phyloP scores from a whole-genome alignment of 2,888 invertebrate genomes.

The Phyllotreta cruciferae region DNA sequence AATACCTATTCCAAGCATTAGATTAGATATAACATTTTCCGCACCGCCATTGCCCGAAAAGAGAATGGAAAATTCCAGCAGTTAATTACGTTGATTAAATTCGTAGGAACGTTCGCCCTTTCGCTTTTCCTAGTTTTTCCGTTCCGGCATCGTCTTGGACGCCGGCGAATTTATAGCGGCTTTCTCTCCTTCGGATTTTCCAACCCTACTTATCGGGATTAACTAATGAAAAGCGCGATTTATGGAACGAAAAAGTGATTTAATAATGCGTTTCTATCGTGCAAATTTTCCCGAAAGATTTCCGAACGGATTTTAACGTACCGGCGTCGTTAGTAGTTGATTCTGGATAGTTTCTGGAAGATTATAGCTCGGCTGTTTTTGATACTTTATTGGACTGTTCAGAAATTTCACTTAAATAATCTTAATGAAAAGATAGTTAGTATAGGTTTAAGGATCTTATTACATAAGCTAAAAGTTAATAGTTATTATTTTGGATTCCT shows the following conservation, averaged over 20 bases:
- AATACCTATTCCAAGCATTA: no score
- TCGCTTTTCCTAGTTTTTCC: slow-evolving; percentile 37
- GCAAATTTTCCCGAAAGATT: slow-evolving; percentile 25
- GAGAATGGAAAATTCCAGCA: slow-evolving; percentile 37
- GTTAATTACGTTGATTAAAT: slow-evolving; percentile 42
- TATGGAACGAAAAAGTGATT: slow-evolving; percentile 39
- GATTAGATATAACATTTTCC: no score
- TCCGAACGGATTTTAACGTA: not conserved
- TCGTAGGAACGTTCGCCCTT: slow-evolving; percentile 32
- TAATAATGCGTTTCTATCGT: slow-evolving; percentile 35
- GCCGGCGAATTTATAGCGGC: slow-evolving; percentile 46
- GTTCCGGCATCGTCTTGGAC: slow-evolving; percentile 39
- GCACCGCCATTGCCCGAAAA: no score
- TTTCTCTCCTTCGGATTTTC: slow-evolving; percentile 49
- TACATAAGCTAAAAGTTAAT: no score
- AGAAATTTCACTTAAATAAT: no score
- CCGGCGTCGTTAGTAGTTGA: no score
- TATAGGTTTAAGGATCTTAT: no score
- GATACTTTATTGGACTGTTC: no score
- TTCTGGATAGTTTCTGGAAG: no score
- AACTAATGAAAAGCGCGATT: slow-evolving; percentile 53
- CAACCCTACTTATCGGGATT: slow-evolving; percentile 53
- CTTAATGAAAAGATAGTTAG: no score
- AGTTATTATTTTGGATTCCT: no score
- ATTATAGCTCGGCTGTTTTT: no score